Base-by-base conservation (phyloP, 2,888 invertebrate genomes). In the Spisula solida region DNA sequence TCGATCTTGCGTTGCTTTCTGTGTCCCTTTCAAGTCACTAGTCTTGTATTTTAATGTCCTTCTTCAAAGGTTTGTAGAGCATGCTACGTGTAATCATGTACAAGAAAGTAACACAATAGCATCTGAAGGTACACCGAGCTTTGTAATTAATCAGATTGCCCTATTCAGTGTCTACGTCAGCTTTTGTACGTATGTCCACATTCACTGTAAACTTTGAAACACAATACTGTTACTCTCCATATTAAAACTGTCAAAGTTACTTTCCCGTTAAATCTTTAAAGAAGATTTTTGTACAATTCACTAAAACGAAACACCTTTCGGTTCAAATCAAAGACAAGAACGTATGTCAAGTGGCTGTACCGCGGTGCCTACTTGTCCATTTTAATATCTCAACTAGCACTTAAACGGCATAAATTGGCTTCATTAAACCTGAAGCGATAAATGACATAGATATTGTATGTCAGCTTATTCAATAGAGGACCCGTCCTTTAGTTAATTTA, bases 351-450 rank as follows among this genome's bases (percentile, higher is more conserved):
- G 85, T 85, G 41, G 79, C n/a, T 41, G 85, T 75, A 79, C 55
- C 79, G 10, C 31, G 56, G 56, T 55, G 85, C 16, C 85, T 79
- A 79, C 79, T 85, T 85, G 85, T 85, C 85, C 31, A 31, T 31
- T 85, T 83, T 75, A 83, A 83, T 83, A 75, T 83, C 31, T 56
- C n/a, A 56, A 31, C 41, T 78, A 34, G 34, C 78, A 85, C 79
- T 78, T 78, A 85, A 51, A 85, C 48, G n/a, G 48, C 81, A 66
- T 79, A 70, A 80, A 86, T 86, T 81, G 86, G 70, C 81, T 81
- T 86, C 82, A 86, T 86, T 86, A 86, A 82, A 81, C 20, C 81
- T 16, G n/a, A 41, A 29, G 86, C 80, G 86, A 86, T 81, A 79
- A 80, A 75, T 85, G 81, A 31, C 81, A 85, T 66, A 81, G 60